These are phyloP conservation scores for Pterois miles DNA, from an alignment of 2,797 vertebrate genomes.

Conservation along the genomic window DNA sequence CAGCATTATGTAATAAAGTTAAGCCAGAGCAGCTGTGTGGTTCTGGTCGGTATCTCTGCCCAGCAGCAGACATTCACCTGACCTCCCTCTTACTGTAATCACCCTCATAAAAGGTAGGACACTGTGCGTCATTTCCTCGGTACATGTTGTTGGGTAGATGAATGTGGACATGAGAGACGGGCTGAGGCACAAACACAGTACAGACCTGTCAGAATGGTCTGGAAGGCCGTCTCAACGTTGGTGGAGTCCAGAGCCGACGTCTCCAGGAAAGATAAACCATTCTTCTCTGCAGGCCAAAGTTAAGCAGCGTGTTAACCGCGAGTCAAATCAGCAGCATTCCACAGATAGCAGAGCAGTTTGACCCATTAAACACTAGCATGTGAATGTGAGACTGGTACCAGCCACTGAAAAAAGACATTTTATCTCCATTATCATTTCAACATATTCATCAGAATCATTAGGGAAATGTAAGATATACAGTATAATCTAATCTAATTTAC, in stretches of 20 bases:
- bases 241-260: conserved; percentile 95
- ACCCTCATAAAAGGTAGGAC: background rate
- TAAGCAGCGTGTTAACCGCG: background rate
- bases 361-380: background rate
- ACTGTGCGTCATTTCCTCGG: background rate
- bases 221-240: conserved; percentile 94
- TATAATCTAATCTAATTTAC: background rate
- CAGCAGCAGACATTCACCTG: background rate
- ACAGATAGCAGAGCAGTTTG: conserved; percentile 2
- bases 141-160: too few relatives aligned
- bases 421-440: background rate
- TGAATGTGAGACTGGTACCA: background rate
- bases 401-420: background rate
- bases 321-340: conserved; percentile 18
- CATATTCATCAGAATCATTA: background rate
- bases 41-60: background rate
- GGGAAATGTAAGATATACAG: background rate
- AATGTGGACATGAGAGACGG: too few relatives aligned
- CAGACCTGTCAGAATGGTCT: conserved; percentile 90
- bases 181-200: background rate
- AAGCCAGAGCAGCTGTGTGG: background rate
- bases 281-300: conserved; percentile 84
- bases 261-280: conserved; percentile 95
- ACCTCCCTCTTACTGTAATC: background rate
- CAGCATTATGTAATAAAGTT: background rate